Evolutionary conservation across 1,140 invertebrate genomes (phyloP).

Genomic region (Aphis craccivora): DNA sequence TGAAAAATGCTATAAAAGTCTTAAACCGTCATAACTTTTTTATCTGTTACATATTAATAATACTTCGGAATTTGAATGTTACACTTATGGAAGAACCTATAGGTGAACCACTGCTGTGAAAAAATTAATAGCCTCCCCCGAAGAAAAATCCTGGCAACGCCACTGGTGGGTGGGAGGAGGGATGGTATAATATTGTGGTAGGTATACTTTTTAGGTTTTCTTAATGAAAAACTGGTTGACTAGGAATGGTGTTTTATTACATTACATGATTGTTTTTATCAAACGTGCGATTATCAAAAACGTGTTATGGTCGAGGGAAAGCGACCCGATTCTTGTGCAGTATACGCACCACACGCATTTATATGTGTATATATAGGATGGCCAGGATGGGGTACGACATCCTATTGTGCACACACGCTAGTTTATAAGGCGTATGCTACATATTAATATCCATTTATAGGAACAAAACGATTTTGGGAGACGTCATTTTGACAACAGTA

Average conservation of each 20-base stretch:
- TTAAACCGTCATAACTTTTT: too few relatives aligned
- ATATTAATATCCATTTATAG: neutral
- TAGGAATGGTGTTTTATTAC: neutral
- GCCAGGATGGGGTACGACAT: neutral
- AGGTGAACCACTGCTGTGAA: too few relatives aligned
- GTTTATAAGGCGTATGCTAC: neutral
- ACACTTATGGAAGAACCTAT: too few relatives aligned
- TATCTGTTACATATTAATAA: too few relatives aligned
- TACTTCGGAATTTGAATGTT: too few relatives aligned
- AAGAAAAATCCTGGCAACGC: too few relatives aligned
- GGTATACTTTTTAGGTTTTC: neutral
- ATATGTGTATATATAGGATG: neutral
- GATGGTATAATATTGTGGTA: neutral
- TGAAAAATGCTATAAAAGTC: too few relatives aligned
- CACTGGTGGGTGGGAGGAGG: neutral
- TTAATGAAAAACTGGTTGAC: neutral
- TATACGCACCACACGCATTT: neutral
- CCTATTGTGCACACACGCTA: neutral
- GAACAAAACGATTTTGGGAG: neutral
- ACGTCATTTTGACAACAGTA: neutral
- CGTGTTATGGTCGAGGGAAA: neutral
- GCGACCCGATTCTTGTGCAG: neutral
- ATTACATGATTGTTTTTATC: neutral
- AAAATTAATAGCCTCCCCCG: too few relatives aligned
- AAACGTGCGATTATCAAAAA: neutral